Base-by-base conservation (phyloP, 1,140 invertebrate species). In the Lepidurus couesii region DNA sequence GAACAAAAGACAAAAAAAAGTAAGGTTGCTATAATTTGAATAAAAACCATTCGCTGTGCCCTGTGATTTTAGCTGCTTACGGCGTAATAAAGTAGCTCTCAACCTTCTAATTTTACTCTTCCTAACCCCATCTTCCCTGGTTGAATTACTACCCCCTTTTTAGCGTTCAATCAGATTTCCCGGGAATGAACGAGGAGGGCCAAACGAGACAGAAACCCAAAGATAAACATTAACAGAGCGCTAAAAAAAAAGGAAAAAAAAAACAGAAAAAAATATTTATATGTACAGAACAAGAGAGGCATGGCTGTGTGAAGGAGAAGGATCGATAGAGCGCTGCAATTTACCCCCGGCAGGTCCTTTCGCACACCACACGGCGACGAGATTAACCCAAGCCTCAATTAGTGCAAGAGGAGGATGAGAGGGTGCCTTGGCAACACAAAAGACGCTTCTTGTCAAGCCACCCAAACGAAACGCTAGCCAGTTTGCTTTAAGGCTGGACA, bases 311-410 rank as follows among this genome's bases (percentile, higher is more conserved):
- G 75, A 65, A 78, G 44, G 13, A 42, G 42, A 75, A 75, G 43
- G 43, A 75, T 75, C 34, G 43, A 75, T 42, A 75, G 42, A 42
- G 34, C 43, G 42, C 13, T 75, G 34, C 74, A 75, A 42, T 42
- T 75, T 42, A 42, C 74, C 74, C 74, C 34, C 43, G 42, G 42
- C 74, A 75, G 34, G 43, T 75, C 34, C 43, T 65, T 65, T 65
- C 53, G 53, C 53, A 65, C 53, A 21, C 53, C 53, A 65, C 53
- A 65, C 53, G 53, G 53, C 53, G 53, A 65, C 53, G 53, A 65
- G 53, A 65, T 65, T 65, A 65, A 65, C 53, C 53, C 53, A 65
- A 65, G 53, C 53, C 53, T 65, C 53, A 65, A 65, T 65, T 65
- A 65, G 53, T 65, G 53, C 53, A 65, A 65, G 53, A 65, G 53